Conservation (phyloP, 2,113 vertebrate genomes). For the Glareola pratincola region DNA sequence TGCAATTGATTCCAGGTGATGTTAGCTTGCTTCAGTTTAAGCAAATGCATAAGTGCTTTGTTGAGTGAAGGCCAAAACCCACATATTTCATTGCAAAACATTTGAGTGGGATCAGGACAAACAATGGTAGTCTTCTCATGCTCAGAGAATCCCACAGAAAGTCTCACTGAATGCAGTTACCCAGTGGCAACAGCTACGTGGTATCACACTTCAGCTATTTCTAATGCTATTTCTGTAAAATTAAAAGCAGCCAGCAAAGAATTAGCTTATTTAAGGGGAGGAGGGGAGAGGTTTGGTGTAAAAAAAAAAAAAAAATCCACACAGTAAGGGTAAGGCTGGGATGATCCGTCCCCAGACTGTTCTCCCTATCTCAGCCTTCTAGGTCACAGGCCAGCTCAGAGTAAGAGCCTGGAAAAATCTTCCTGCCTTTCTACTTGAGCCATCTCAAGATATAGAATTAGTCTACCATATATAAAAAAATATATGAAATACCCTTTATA, state of each 20-base stretch:
- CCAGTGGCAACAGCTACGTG: not conserved
- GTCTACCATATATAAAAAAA: not conserved
- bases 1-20: not conserved
- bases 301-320: too few species aligned
- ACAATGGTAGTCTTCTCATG: not conserved
- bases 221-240: not conserved
- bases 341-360: not conserved
- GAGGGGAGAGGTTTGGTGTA: not conserved
- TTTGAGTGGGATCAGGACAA: not conserved
- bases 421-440: not conserved
- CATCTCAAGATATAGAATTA: not conserved
- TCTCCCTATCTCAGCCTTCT: not conserved
- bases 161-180: not conserved
- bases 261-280: not conserved
- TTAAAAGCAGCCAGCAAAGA: not conserved
- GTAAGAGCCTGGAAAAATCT: not conserved
- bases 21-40: not conserved
- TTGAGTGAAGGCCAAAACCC: not conserved
- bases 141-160: not conserved
- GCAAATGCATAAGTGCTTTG: not conserved
- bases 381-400: not conserved
- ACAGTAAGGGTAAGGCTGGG: not conserved
- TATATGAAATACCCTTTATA: not conserved
- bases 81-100: not conserved
- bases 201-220: not conserved